Percentiles rank a stretch among this genome's conserved stretches.
phyloP scores from a whole-genome alignment of 2,113 vertebrate genomes.

The Thunnus thynnus region DNA sequence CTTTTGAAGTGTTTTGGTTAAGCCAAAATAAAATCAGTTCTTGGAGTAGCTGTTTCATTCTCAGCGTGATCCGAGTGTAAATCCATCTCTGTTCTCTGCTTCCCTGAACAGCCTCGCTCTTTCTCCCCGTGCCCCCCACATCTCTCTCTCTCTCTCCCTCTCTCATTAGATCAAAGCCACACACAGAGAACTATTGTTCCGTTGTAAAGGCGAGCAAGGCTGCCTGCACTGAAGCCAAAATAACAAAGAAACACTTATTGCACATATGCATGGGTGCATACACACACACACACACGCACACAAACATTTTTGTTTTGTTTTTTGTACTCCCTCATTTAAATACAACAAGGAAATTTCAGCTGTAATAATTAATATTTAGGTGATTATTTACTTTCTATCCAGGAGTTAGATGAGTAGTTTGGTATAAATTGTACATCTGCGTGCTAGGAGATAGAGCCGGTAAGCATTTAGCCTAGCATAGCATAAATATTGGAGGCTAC shows the following conservation, averaged over 20 bases:
- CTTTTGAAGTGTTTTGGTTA: not conserved
- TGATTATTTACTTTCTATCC: no score
- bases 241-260: constrained; percentile 45
- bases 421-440: no score
- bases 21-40: constrained; percentile 13
- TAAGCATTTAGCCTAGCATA: no score
- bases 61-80: constrained; percentile 27
- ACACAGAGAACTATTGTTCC: constrained; percentile 60
- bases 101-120: constrained; percentile 5
- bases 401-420: no score
- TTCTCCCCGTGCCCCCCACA: not conserved
- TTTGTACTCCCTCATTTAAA: constrained; percentile 21
- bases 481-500: no score
- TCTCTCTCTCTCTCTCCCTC: not conserved
- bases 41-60: constrained; percentile 41
- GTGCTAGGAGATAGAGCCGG: no score
- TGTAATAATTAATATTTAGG: not conserved
- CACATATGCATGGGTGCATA: not conserved
- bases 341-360: not conserved
- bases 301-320: constrained; percentile 10
- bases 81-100: constrained; percentile 9
- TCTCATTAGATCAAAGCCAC: constrained; percentile 66
- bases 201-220: constrained; percentile 24
- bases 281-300: not conserved
- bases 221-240: constrained; percentile 14